phyloP scores from a whole-genome alignment of 2,888 invertebrate species.

The Macrosiphum euphorbiae region DNA sequence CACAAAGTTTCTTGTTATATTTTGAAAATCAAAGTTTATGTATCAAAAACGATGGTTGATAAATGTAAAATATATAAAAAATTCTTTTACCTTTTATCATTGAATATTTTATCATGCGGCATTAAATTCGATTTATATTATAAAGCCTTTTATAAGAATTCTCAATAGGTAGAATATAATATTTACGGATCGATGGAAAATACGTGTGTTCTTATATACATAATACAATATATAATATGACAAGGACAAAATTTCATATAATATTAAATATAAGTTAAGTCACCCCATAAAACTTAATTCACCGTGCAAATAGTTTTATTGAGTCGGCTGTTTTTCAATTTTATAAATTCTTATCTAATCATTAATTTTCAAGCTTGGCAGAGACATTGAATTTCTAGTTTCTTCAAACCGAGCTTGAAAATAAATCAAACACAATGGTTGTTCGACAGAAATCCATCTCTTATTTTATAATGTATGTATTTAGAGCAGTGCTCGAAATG shows the following conservation, averaged over 20 bases:
- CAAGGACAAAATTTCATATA: not conserved
- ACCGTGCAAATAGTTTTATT: not conserved
- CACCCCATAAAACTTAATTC: not conserved
- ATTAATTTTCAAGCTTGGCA: not conserved
- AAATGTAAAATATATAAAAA: not conserved
- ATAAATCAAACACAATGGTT: conserved; percentile 20
- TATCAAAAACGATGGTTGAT: not conserved
- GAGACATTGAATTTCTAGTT: not conserved
- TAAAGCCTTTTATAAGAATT: not conserved
- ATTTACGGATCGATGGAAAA: not conserved
- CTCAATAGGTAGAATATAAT: not conserved
- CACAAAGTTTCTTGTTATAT: not conserved
- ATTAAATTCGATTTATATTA: not conserved
- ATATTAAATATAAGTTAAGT: not conserved
- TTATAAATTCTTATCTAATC: not conserved
- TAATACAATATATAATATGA: not conserved
- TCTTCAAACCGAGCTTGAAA: not conserved
- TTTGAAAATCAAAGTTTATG: not conserved
- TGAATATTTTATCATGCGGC: not conserved
- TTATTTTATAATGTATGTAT: not conserved
- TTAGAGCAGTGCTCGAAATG: not conserved
- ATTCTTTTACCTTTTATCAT: not conserved
- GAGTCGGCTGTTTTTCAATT: not conserved
- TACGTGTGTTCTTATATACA: not conserved
- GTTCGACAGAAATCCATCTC: conserved; percentile 3